Evolutionary conservation across 2,888 invertebrate genomes (phyloP).

Genomic region (Erebia aethiops): DNA sequence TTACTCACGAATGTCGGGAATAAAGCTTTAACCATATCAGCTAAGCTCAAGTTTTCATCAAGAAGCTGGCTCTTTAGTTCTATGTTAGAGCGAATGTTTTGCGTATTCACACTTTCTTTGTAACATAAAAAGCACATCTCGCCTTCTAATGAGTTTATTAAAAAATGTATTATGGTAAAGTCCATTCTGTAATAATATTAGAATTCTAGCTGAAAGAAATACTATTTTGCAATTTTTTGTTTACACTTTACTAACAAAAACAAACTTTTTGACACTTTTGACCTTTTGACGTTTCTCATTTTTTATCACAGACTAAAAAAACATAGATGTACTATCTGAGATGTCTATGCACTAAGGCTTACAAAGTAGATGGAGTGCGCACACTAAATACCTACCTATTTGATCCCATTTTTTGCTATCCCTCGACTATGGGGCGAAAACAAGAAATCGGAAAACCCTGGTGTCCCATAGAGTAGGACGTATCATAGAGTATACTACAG

Average conservation of each 20-base stretch:
- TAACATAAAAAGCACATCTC: slow-evolving; percentile 59
- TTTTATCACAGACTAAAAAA: too few relatives aligned
- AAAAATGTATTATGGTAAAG: slow-evolving; percentile 27
- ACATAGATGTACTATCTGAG: too few relatives aligned
- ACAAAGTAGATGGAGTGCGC: too few relatives aligned
- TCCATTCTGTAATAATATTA: slow-evolving; percentile 31
- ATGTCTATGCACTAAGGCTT: too few relatives aligned
- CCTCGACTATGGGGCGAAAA: too few relatives aligned
- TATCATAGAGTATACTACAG: too few relatives aligned
- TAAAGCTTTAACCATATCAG: slow-evolving; percentile 49
- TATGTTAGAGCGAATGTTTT: slow-evolving; percentile 44
- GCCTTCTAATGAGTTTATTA: slow-evolving; percentile 33
- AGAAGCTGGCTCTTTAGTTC: slow-evolving; percentile 47
- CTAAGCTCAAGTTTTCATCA: slow-evolving; percentile 44
- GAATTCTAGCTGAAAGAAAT: background rate
- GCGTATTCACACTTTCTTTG: slow-evolving; percentile 43
- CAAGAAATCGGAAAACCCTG: too few relatives aligned
- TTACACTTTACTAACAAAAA: background rate
- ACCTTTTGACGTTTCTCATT: too few relatives aligned
- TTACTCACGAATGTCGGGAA: slow-evolving; percentile 60
- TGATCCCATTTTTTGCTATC: too few relatives aligned
- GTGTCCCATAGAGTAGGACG: too few relatives aligned
- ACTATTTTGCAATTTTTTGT: background rate
- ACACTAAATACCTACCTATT: too few relatives aligned
- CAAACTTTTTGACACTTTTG: too few relatives aligned